Evolutionary conservation across 2,888 invertebrate genomes (phyloP).

Genomic region (Drosophila maculinotata): DNA sequence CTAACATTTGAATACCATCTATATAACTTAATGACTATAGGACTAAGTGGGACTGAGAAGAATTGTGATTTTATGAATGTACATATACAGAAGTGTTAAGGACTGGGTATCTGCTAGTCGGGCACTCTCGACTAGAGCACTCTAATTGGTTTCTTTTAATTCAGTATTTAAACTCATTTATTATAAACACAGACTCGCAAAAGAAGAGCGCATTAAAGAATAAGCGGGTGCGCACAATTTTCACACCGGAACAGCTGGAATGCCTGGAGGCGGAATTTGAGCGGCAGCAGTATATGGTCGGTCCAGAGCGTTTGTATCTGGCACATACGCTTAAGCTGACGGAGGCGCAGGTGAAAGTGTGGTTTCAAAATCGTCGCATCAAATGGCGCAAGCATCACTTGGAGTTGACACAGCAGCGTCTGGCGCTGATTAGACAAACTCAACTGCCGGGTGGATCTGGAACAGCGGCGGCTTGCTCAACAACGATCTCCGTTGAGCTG

Average conservation of each 20-base stretch:
- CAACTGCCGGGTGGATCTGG: conserved; percentile 73
- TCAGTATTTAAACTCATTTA: neutral
- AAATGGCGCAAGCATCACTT: conserved; percentile 97
- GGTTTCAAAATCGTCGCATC: conserved; percentile 97
- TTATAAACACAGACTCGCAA: conserved; percentile 81
- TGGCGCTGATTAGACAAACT: conserved; percentile 87
- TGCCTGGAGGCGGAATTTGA: conserved; percentile 97
- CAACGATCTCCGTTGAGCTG: conserved; percentile 39
- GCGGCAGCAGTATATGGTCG: conserved; percentile 98
- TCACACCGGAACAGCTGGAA: conserved; percentile 98
- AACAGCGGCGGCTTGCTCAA: conserved; percentile 15
- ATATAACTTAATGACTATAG: no score
- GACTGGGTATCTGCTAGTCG: no score
- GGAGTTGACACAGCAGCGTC: conserved; percentile 94
- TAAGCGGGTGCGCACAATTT: conserved; percentile 97
- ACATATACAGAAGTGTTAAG: no score
- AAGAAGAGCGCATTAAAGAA: conserved; percentile 86
- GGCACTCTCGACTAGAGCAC: no score
- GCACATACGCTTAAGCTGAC: conserved; percentile 87
- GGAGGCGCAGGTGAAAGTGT: conserved; percentile 91
- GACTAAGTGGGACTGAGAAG: no score
- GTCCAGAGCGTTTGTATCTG: conserved; percentile 95
- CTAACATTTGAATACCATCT: no score
- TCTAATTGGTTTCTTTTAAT: no score
- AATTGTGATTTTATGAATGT: no score